Evolutionary conservation across 2,888 invertebrate species (phyloP).

Genomic region (Microchrysa polita): DNA sequence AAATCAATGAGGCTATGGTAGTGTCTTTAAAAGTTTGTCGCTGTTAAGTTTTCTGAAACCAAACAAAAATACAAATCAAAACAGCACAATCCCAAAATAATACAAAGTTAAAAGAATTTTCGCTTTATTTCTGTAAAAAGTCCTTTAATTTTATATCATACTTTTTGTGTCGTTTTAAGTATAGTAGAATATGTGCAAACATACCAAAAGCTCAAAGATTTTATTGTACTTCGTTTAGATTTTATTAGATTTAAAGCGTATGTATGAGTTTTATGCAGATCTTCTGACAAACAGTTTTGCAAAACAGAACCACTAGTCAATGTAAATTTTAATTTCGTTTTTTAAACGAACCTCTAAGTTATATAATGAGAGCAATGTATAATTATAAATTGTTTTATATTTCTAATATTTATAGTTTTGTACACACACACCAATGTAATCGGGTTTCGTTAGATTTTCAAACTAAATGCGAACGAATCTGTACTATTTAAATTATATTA

Average conservation of each 20-base stretch:
- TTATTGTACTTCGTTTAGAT: neutral
- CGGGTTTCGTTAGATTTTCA: too few species aligned
- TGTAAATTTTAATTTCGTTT: slow-evolving; percentile 23
- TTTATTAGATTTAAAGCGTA: too few species aligned
- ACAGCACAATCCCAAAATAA: slow-evolving; percentile 31
- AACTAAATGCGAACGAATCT: too few species aligned
- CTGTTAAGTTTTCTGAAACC: neutral
- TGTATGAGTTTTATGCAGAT: too few species aligned
- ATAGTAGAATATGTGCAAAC: neutral
- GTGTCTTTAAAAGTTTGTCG: neutral
- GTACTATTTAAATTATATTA: too few species aligned
- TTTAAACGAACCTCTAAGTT: too few species aligned
- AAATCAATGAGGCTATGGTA: slow-evolving; percentile 2
- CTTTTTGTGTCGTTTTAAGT: too few species aligned
- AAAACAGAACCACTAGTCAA: slow-evolving; percentile 32
- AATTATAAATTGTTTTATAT: neutral
- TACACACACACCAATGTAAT: neutral
- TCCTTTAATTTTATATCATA: too few species aligned
- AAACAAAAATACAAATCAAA: slow-evolving; percentile 13
- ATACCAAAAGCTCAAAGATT: slow-evolving; percentile 44
- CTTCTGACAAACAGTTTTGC: neutral
- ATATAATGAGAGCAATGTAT: too few species aligned
- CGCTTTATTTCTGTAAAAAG: too few species aligned
- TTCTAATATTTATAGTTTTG: slow-evolving; percentile 1
- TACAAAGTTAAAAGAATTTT: too few species aligned